Base-by-base conservation (phyloP, 2,113 vertebrate genomes). In the Sceloporus tristichus region DNA sequence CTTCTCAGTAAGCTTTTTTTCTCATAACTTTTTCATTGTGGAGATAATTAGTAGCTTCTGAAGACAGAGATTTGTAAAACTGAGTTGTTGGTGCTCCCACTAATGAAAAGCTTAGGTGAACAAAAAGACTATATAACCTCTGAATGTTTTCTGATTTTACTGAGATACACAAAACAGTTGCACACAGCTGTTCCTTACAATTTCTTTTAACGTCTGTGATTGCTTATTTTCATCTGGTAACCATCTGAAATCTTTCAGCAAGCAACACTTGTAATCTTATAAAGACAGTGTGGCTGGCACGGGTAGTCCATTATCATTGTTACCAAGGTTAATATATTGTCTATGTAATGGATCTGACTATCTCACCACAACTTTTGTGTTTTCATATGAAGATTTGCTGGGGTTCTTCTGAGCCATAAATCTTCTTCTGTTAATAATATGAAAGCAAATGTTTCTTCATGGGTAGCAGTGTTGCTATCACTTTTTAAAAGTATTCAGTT, bases 1-100 rank as follows among this genome's bases (percentile, higher is more conserved):
- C 96, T 98, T 29, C 97, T 98, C 84, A 94, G 98, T 98, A 97
- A 90, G 82, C 66, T 78, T 1, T 75, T 81, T 70, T 74, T 90
- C 59, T 76, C 42, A 11, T 74, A 27, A 53, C 29, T 38, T 62
- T 19, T 40, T 34, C 48, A 7, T 80, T 38, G 9, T 0, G 89
- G 8, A 10, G n/a, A 34, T 86, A 85, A 25, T 59, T 6, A 59
- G 71, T 66, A 79, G 76, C 14, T 25, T 27, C 14, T 27, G 21
- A 66, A 59, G 8, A 56, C 79, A 0, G 21, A 7, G 11, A 21
- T 27, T 87, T 34, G 7, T 21, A 4, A 80, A 91, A 66, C 29
- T 42, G 25, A n/a, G 16, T 92, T 75, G 76, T 82, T 27, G 6
- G 34, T 73, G 13, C 14, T 48, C 88, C 10, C 27, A 59, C 85